Conservation (phyloP, 2,113 vertebrate genomes). For the Glaucidium brasilianum region DNA sequence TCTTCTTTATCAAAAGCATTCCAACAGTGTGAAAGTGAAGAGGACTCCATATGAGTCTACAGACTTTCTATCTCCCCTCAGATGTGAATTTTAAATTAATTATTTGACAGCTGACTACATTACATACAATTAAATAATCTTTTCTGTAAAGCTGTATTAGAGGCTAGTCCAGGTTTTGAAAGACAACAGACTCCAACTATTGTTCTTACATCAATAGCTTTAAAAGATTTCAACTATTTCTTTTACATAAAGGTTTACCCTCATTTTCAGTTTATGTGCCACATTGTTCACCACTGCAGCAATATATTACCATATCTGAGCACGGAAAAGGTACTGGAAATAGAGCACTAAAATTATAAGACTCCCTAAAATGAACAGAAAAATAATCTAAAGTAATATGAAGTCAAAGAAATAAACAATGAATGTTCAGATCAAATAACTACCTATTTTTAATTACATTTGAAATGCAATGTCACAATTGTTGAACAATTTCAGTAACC, state of each 20-base stretch:
- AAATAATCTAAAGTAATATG: neutral
- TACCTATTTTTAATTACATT: neutral
- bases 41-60: neutral
- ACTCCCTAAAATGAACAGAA: neutral
- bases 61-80: neutral
- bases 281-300: neutral
- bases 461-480: neutral
- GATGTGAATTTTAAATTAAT: constrained; percentile 15
- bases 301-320: neutral
- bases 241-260: neutral
- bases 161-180: neutral
- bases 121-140: neutral
- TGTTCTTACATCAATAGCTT: neutral
- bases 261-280: neutral
- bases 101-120: neutral
- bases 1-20: constrained; percentile 22
- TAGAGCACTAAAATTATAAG: neutral
- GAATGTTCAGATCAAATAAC: neutral
- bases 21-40: neutral
- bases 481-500: neutral
- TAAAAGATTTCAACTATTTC: neutral
- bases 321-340: neutral
- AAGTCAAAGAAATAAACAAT: neutral
- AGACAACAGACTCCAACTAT: neutral
- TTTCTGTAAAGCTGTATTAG: neutral